Evolutionary conservation across 35 echinoderm and acorn worm genomes (phyloP), one percentile per base, ranked within the genome.

Genomic region (Ptychodera flava): DNA sequence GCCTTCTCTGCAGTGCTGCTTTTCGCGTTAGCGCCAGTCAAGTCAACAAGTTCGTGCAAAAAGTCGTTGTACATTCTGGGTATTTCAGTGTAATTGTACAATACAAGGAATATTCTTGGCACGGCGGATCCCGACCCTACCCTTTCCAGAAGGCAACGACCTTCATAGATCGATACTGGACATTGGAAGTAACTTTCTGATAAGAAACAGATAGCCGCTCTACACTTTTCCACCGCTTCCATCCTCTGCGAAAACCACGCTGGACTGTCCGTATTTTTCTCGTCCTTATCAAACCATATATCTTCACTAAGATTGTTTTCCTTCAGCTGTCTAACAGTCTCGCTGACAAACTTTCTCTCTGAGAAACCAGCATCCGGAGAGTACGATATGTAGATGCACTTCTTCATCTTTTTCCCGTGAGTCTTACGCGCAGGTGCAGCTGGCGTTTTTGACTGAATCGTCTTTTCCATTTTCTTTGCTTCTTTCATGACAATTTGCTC

Each of bases 261-360:
- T 28, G 93, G 90, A 83, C 92, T 94, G 85, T 92, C 88, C 28
- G 93, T 94, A 64, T 94, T 97, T 34, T 94, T 80, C 35, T 99
- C 96, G 35, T 94, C 96, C 53, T 92, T 99, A 85, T 99, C 96
- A 86, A 99, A 99, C 96, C 96, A 99, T 76, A 99, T 89, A 52
- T 99, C 96, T 79, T 99, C 96, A 6, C 38, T 85, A 2, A 99
- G 80, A 80, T 94, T 92, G 37, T 94, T 99, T 86, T 99, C 96
- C 35, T 94, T 99, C 36, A 99, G 92, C 76, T 94, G 92, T 53
- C 86, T 90, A 10, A 99, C 96, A 1, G 89, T 84, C 29, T 87
- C 88, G 33, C 92, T 92, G 0, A 99, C 92, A 85, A 99, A 94
- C 80, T 86, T 86, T 76, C 96, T 78, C 88, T 99, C 96, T 75